Percentiles rank a stretch among this genome's conserved stretches.
Evolutionary conservation across 2,797 vertebrate genomes (phyloP).

Genomic region (Pseudochirops corinnae): DNA sequence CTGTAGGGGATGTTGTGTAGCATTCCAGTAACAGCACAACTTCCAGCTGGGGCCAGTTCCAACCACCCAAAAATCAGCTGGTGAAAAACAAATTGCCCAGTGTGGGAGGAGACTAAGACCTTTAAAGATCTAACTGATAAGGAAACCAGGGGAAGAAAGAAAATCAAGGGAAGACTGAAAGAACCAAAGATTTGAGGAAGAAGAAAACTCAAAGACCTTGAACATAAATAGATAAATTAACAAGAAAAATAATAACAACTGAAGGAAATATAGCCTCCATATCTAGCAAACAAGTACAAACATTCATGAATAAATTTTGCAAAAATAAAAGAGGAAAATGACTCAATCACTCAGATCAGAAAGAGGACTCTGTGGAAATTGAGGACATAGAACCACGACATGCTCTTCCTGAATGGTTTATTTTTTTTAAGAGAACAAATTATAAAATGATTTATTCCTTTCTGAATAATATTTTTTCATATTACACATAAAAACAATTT

Average conservation of each 20-base stretch:
- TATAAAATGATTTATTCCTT: neutral
- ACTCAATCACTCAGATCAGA: neutral
- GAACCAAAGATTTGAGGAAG: neutral
- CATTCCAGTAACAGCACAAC: neutral
- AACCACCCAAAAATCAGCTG: neutral
- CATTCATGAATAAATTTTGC: neutral
- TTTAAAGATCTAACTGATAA: neutral
- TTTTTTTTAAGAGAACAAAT: neutral
- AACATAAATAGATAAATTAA: neutral
- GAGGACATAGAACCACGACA: neutral
- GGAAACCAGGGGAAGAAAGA: neutral
- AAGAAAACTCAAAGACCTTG: neutral
- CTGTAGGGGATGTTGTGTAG: neutral
- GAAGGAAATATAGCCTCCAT: neutral
- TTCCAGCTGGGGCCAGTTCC: neutral
- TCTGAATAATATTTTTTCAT: too few species aligned
- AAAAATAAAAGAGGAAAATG: neutral
- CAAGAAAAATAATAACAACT: neutral
- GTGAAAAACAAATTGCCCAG: neutral
- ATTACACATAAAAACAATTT: too few species aligned
- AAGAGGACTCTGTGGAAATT: neutral
- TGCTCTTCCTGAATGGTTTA: neutral
- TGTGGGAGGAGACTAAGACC: neutral
- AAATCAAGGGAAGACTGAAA: neutral
- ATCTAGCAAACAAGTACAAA: neutral